Evolutionary conservation across 2,888 invertebrate species (phyloP).

Genomic region (Trissonchulus latispiculum): DNA sequence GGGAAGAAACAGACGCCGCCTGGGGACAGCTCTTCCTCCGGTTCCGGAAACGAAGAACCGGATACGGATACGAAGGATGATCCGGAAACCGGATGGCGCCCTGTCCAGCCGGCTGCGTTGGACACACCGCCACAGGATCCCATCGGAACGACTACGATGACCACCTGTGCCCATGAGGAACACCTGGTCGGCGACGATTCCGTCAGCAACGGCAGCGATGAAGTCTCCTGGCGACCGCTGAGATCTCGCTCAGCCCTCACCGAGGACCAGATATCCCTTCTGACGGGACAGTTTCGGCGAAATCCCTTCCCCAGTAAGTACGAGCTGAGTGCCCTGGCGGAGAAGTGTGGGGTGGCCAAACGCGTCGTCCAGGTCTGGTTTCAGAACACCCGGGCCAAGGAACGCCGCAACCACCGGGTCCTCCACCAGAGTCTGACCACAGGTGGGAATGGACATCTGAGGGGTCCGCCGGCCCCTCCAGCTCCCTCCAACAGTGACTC

Average conservation of each 20-base stretch:
- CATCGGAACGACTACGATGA: neutral
- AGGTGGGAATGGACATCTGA: no score
- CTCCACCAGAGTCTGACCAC: no score
- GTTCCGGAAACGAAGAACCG: no score
- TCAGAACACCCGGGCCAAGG: constrained; percentile 74
- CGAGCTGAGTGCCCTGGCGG: constrained; percentile 78
- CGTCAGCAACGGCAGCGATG: neutral
- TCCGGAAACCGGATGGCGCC: neutral
- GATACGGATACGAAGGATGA: neutral
- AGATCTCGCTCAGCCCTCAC: constrained; percentile 84
- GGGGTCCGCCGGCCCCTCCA: neutral
- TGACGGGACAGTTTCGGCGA: constrained; percentile 75
- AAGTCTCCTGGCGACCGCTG: constrained; percentile 43
- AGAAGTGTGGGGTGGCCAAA: constrained; percentile 57
- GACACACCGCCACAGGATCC: neutral
- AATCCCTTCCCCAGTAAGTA: constrained; percentile 89
- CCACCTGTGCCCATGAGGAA: neutral
- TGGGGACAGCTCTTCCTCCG: no score
- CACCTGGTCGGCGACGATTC: neutral
- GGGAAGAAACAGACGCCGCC: neutral
- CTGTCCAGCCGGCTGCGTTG: neutral
- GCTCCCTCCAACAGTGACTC: neutral
- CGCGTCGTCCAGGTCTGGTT: constrained; percentile 59
- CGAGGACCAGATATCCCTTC: constrained; percentile 77
- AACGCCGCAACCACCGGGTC: constrained; percentile 39